A percentile compares a stretch with the other conserved stretches of the same genome.
Evolutionary conservation across 2,888 invertebrate genomes (phyloP).

Genomic region (Xestia xanthographa): DNA sequence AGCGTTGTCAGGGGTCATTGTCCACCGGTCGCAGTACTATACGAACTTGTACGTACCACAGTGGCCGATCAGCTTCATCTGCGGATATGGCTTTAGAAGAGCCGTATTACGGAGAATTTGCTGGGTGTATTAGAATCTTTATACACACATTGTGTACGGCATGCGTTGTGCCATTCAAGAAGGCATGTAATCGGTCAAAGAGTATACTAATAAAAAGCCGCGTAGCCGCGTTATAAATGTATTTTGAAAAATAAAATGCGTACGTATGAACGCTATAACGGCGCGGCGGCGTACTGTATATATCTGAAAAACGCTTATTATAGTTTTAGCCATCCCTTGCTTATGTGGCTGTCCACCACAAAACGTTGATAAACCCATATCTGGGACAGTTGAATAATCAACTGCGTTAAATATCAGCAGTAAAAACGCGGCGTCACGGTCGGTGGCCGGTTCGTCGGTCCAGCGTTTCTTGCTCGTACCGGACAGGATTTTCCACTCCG

Average conservation of each 20-base stretch:
- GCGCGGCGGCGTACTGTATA: not conserved
- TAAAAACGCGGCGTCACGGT: conserved; percentile 81
- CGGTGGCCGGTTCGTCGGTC: conserved; percentile 65
- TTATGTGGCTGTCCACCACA: not conserved
- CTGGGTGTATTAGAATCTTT: not conserved
- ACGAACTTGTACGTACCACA: conserved; percentile 1
- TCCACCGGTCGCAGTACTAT: conserved; percentile 15
- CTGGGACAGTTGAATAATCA: conserved; percentile 59
- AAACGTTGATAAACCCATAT: conserved; percentile 38
- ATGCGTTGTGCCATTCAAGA: not conserved
- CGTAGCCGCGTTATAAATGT: not conserved
- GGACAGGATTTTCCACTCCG: conserved; percentile 84
- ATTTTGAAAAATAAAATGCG: not conserved
- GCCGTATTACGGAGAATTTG: conserved; percentile 7
- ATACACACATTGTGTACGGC: not conserved
- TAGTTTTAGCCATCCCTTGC: not conserved
- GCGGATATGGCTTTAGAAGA: conserved; percentile 32
- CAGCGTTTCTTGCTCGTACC: conserved; percentile 75
- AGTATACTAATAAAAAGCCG: not conserved
- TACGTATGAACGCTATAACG: not conserved
- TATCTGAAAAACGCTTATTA: not conserved
- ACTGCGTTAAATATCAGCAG: conserved; percentile 66
- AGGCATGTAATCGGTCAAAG: not conserved
- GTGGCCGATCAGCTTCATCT: conserved; percentile 24
- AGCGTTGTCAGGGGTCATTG: conserved; percentile 46